Conservation (phyloP, 2,888 invertebrate species). For the Hemithea aestivaria region DNA sequence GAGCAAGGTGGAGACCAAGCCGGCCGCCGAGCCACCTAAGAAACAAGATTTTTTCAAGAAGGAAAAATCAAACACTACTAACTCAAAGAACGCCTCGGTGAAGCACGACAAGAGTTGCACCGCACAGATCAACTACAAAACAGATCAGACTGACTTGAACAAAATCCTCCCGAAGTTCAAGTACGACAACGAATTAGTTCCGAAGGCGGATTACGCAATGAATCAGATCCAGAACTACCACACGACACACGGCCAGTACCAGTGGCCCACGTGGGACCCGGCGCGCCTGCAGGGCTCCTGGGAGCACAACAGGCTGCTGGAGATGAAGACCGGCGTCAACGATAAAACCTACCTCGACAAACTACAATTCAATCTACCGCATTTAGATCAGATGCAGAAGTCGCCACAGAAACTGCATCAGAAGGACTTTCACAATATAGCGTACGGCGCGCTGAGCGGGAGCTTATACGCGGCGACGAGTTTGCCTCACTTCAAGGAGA, state of each 20-base stretch:
- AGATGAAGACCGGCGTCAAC: slow-evolving; percentile 69
- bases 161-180: slow-evolving; percentile 76
- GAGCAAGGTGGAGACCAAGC: slow-evolving; percentile 60
- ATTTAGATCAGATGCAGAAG: slow-evolving; percentile 79
- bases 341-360: slow-evolving; percentile 81
- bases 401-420: slow-evolving; percentile 80
- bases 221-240: slow-evolving; percentile 85
- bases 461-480: slow-evolving; percentile 62
- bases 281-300: slow-evolving; percentile 70
- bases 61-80: slow-evolving; percentile 62
- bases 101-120: slow-evolving; percentile 71
- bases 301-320: slow-evolving; percentile 73
- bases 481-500: slow-evolving; percentile 68
- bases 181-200: slow-evolving; percentile 74
- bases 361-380: slow-evolving; percentile 79
- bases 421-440: slow-evolving; percentile 70
- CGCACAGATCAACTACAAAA: slow-evolving; percentile 55
- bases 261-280: slow-evolving; percentile 81
- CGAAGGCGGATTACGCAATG: slow-evolving; percentile 81
- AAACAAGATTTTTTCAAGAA: slow-evolving; percentile 77
- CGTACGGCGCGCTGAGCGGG: slow-evolving; percentile 65
- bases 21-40: slow-evolving; percentile 60
- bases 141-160: slow-evolving; percentile 73
- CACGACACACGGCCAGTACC: slow-evolving; percentile 80
- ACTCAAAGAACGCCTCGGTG: slow-evolving; percentile 54